Evolutionary conservation across 2,888 invertebrate species (phyloP).

Genomic region (Lasiommata megera): DNA sequence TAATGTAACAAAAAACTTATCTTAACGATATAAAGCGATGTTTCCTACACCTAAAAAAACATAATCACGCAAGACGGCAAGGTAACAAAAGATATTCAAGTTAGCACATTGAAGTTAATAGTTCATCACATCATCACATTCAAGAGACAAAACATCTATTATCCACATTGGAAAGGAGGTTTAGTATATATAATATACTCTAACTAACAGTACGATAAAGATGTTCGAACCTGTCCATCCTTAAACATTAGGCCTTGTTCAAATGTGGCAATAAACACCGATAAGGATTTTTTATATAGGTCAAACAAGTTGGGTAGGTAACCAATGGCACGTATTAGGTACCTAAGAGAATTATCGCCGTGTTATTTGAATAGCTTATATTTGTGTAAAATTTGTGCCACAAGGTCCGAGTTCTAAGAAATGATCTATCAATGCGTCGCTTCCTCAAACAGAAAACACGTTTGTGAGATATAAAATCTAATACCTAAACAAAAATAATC

Average conservation of each 20-base stretch:
- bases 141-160: neutral
- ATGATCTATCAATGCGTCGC: constrained; percentile 29
- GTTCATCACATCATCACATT: no score
- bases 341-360: constrained; percentile 11
- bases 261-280: neutral
- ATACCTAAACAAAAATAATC: constrained; percentile 31
- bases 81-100: no score
- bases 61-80: no score
- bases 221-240: neutral
- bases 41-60: no score
- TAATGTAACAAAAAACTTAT: no score
- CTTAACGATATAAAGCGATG: no score
- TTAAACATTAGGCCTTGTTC: neutral
- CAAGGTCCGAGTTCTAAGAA: constrained; percentile 25
- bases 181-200: neutral
- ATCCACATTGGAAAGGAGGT: neutral
- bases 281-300: constrained; percentile 11
- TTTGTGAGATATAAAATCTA: constrained; percentile 33
- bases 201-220: no score
- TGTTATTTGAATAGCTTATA: constrained; percentile 11
- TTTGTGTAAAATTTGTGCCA: constrained; percentile 15
- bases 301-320: constrained; percentile 4
- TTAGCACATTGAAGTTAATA: no score
- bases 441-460: constrained; percentile 37
- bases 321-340: neutral